phyloP scores from a whole-genome alignment of 2,888 invertebrate genomes.

The Coronaproctus castanopsis region DNA sequence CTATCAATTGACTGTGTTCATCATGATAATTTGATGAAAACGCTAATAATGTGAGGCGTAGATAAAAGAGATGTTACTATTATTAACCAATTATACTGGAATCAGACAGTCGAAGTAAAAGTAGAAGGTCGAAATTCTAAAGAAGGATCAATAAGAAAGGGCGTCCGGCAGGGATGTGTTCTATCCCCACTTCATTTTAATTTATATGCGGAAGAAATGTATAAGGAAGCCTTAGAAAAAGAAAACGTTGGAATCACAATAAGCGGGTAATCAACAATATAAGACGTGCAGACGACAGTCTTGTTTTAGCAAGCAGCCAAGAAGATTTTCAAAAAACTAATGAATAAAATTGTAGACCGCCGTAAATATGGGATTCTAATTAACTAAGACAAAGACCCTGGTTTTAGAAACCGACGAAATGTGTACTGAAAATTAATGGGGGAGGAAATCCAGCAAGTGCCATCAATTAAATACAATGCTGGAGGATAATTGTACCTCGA shows the following conservation, averaged over 20 bases:
- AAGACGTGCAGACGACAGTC: neutral
- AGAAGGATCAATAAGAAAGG: neutral
- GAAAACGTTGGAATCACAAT: neutral
- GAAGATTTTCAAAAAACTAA: neutral
- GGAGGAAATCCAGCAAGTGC: neutral
- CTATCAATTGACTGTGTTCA: neutral
- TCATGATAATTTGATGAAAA: neutral
- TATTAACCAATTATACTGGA: neutral
- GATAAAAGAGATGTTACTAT: neutral
- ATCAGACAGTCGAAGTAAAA: neutral
- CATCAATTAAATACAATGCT: neutral
- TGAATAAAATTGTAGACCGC: neutral
- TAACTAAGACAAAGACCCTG: neutral
- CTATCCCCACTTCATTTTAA: neutral
- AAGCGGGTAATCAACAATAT: neutral
- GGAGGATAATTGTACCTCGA: neutral
- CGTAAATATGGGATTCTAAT: neutral
- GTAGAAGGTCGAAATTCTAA: neutral
- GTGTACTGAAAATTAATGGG: neutral
- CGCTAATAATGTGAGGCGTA: neutral
- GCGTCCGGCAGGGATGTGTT: neutral
- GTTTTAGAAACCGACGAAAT: neutral
- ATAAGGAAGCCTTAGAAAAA: neutral
- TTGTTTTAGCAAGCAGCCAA: neutral
- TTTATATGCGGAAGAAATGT: neutral